phyloP scores from a whole-genome alignment of 2,888 invertebrate species.

The Tachina grossa region DNA sequence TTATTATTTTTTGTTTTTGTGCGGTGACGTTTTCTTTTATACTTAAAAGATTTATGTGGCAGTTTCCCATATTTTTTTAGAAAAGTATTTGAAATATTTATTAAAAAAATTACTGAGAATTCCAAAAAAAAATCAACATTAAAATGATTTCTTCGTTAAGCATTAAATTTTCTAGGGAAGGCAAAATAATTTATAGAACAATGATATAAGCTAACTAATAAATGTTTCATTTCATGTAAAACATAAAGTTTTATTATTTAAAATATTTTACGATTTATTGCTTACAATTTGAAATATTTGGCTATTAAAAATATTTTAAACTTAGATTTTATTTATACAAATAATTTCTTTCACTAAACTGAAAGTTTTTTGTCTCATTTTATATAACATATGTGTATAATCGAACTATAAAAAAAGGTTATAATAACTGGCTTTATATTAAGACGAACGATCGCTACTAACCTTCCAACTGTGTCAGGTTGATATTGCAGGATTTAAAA shows the following conservation, averaged over 20 bases:
- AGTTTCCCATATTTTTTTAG: background rate
- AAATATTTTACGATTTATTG: background rate
- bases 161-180: background rate
- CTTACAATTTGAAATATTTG: no score
- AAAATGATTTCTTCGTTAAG: no score
- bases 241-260: background rate
- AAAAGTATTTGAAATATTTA: background rate
- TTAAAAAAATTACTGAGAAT: background rate
- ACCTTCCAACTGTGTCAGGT: no score
- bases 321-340: no score
- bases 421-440: no score
- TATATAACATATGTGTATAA: no score
- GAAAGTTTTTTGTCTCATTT: no score
- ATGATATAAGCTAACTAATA: slow-evolving; percentile 40
- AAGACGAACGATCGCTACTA: no score
- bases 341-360: no score
- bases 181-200: slow-evolving; percentile 3
- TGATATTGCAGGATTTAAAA: no score
- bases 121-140: background rate
- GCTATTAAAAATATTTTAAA: no score
- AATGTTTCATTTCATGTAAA: slow-evolving; percentile 22
- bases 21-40: background rate
- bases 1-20: background rate
- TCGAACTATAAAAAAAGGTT: no score
- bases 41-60: slow-evolving; percentile 37